A percentile compares a stretch with the other conserved stretches of the same genome.
These are phyloP conservation scores for Tachyglossus aculeatus DNA, from an alignment of 2,797 vertebrate genomes.

Conservation along the genomic window DNA sequence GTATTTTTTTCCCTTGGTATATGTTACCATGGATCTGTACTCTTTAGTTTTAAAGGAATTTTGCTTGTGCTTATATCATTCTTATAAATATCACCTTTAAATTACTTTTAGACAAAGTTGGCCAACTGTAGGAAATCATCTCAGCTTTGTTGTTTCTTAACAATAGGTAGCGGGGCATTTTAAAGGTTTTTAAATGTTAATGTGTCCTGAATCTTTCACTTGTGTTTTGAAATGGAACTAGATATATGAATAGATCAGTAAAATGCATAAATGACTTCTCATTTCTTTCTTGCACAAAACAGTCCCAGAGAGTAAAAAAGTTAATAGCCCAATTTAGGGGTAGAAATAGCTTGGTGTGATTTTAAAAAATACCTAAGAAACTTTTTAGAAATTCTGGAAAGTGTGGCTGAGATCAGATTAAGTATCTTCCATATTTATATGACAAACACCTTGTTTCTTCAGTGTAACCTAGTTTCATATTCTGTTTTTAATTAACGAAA, in stretches of 20 bases:
- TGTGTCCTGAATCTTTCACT: background rate
- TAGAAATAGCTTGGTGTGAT: too few species aligned
- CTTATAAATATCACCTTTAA: background rate
- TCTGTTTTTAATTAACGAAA: too few species aligned
- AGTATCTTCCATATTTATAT: too few species aligned
- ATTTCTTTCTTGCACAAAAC: background rate
- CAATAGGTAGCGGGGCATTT: background rate
- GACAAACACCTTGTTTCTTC: too few species aligned
- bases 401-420: too few species aligned
- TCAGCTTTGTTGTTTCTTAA: background rate
- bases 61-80: background rate
- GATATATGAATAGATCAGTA: background rate
- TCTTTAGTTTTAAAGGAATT: slow-evolving; percentile 16
- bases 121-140: slow-evolving; percentile 3
- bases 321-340: too few species aligned
- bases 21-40: background rate
- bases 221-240: background rate
- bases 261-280: background rate
- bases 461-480: too few species aligned
- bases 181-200: slow-evolving; percentile 10
- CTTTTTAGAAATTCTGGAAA: too few species aligned
- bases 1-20: too few species aligned
- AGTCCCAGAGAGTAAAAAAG: too few species aligned
- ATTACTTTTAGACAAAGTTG: slow-evolving; percentile 13
- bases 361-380: too few species aligned